A percentile compares a stretch with the other conserved stretches of the same genome.
These are phyloP conservation scores for Hydrophis major DNA, from an alignment of 2,797 vertebrate species.

Conservation along the genomic window DNA sequence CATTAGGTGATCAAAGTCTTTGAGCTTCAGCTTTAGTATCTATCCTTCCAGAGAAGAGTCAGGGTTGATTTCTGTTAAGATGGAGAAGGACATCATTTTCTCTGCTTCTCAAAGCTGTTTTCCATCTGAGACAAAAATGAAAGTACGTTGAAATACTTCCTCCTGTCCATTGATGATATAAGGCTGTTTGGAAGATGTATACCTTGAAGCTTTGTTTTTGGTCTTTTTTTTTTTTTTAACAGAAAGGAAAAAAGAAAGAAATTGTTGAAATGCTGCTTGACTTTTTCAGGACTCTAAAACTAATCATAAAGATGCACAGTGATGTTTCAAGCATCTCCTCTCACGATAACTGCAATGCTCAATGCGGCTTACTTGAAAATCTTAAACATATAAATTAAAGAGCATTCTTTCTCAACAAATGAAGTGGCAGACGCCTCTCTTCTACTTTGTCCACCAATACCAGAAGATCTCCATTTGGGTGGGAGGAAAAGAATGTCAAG, in stretches of 20 bases:
- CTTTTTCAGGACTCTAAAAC: slow-evolving; percentile 16
- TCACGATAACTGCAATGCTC: neutral
- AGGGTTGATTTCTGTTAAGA: too few relatives aligned
- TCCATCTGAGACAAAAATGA: neutral
- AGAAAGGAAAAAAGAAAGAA: neutral
- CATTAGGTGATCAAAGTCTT: too few relatives aligned
- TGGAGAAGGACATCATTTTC: neutral
- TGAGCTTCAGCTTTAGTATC: too few relatives aligned
- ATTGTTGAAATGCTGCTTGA: slow-evolving; percentile 20
- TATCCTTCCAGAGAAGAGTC: too few relatives aligned
- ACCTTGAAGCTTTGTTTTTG: neutral
- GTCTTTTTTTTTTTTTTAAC: neutral
- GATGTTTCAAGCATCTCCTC: slow-evolving; percentile 9
- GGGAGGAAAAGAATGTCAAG: neutral
- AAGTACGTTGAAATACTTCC: neutral
- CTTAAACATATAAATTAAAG: neutral
- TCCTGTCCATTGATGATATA: neutral
- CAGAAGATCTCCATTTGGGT: neutral
- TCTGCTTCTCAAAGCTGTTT: neutral
- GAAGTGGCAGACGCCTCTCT: neutral
- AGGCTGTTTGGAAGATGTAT: neutral
- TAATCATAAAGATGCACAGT: slow-evolving; percentile 2
- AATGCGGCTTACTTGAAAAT: neutral
- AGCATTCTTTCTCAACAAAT: neutral
- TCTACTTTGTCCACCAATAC: neutral